These are phyloP conservation scores for Danio aesculapii DNA, from an alignment of 2,797 vertebrate genomes.

Conservation along the genomic window DNA sequence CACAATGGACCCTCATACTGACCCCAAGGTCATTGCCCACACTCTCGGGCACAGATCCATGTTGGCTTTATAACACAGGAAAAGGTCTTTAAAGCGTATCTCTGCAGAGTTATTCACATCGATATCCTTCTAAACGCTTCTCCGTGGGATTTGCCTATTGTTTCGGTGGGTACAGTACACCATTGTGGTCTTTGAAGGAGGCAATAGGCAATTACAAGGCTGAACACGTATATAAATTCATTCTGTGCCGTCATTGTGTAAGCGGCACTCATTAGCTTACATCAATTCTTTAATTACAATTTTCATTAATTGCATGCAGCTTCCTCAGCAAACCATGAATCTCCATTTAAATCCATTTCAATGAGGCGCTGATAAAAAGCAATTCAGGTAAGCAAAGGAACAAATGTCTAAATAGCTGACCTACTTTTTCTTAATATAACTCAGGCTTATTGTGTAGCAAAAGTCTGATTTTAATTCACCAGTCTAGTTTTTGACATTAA, in stretches of 20 bases:
- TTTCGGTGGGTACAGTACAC: conserved; percentile 39
- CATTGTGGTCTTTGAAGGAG: conserved; percentile 62
- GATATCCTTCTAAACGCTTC: conserved; percentile 29
- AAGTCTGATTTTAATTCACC: not conserved
- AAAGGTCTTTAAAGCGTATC: conserved; percentile 25
- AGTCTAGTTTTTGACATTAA: not conserved
- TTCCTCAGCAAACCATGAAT: conserved; percentile 57
- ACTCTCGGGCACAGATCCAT: conserved; percentile 8
- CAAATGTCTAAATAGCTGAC: conserved; percentile 61
- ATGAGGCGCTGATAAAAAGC: conserved; percentile 63
- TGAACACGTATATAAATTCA: conserved; percentile 53
- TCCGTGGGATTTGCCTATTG: conserved; percentile 38
- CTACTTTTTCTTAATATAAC: conserved; percentile 59
- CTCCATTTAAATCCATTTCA: conserved; percentile 62
- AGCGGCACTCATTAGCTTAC: conserved; percentile 66
- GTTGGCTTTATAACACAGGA: conserved; percentile 37
- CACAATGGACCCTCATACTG: conserved; percentile 54
- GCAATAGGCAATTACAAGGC: conserved; percentile 53
- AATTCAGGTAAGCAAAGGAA: conserved; percentile 64
- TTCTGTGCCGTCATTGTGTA: conserved; percentile 58
- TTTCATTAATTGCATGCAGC: conserved; percentile 65
- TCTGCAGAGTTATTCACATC: conserved; percentile 21
- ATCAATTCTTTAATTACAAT: conserved; percentile 72
- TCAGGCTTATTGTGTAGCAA: not conserved
- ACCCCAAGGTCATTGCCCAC: conserved; percentile 54